Evolutionary conservation across 2,797 vertebrate genomes (phyloP).

Genomic region (Peromyscus melanophrys): DNA sequence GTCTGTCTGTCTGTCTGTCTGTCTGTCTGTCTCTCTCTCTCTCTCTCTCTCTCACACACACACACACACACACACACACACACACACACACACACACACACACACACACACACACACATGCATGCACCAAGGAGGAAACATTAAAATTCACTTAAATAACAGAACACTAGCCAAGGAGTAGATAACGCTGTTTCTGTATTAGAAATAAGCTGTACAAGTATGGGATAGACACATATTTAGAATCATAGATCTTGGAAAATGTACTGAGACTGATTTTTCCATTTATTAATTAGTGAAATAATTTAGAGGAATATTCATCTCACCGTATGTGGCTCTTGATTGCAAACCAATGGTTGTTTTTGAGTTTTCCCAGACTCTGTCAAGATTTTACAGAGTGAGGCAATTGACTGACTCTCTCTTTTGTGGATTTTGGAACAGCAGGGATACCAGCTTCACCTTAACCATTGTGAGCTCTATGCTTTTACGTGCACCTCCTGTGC

Average conservation of each 20-base stretch:
- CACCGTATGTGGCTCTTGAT: neutral
- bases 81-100: too few relatives aligned
- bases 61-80: neutral
- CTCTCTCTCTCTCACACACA: neutral
- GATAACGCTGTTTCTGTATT: neutral
- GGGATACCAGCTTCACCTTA: neutral
- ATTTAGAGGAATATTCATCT: neutral
- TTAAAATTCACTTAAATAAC: conserved; percentile 52
- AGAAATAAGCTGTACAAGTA: conserved; percentile 39
- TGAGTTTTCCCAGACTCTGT: neutral
- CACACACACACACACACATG: neutral
- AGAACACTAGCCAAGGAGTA: neutral
- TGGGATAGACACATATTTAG: neutral
- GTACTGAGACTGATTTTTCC: neutral
- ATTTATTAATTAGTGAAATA: conserved; percentile 51
- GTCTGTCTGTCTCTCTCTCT: rapidly evolving
- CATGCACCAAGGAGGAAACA: neutral
- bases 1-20: neutral
- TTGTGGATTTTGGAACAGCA: neutral
- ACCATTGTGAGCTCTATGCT: too few relatives aligned
- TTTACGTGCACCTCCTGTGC: neutral
- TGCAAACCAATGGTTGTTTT: neutral
- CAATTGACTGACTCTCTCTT: neutral
- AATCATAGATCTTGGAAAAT: neutral
- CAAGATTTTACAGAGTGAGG: conserved; percentile 8